A percentile compares a stretch with the other conserved stretches of the same genome.
These are phyloP conservation scores for Anoplophora glabripennis DNA, from an alignment of 1,140 invertebrate species.

Conservation along the genomic window DNA sequence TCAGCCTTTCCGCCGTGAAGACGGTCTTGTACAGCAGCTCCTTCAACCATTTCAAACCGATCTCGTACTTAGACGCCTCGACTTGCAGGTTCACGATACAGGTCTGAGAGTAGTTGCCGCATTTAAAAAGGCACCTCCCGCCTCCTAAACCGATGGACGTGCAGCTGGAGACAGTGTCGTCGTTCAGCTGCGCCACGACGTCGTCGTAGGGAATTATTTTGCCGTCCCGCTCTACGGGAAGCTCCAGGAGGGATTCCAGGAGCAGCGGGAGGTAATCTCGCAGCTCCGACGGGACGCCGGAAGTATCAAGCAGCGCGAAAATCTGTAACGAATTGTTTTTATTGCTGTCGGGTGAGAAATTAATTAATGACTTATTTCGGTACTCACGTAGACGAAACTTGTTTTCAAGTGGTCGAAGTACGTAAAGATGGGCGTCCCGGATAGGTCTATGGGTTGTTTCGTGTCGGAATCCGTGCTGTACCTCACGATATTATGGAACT, in stretches of 20 bases:
- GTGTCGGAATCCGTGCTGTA: slow-evolving; percentile 56
- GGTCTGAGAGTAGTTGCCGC: slow-evolving; percentile 62
- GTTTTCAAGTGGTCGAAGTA: slow-evolving; percentile 77
- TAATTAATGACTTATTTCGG: no score
- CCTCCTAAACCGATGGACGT: slow-evolving; percentile 58
- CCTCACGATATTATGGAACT: slow-evolving; percentile 64
- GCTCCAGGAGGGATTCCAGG: slow-evolving; percentile 68
- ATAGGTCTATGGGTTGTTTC: slow-evolving; percentile 61
- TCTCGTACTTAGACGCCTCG: slow-evolving; percentile 72
- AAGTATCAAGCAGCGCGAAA: slow-evolving; percentile 70
- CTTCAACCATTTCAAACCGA: slow-evolving; percentile 72
- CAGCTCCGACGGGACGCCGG: slow-evolving; percentile 55
- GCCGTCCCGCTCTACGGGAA: slow-evolving; percentile 58
- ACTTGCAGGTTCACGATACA: slow-evolving; percentile 58
- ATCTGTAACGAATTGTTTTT: slow-evolving; percentile 54
- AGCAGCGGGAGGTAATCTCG: slow-evolving; percentile 72
- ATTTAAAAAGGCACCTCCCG: slow-evolving; percentile 31
- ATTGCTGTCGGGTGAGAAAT: no score
- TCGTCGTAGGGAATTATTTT: slow-evolving; percentile 66
- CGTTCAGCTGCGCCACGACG: slow-evolving; percentile 71
- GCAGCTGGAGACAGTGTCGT: slow-evolving; percentile 64
- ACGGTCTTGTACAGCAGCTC: slow-evolving; percentile 71
- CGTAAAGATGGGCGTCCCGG: slow-evolving; percentile 68
- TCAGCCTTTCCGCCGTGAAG: slow-evolving; percentile 70
- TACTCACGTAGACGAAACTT: slow-evolving; percentile 81